A percentile compares a stretch with the other conserved stretches of the same genome.
Evolutionary conservation across 2,888 invertebrate species (phyloP).

Genomic region (Apotomis betuletana): DNA sequence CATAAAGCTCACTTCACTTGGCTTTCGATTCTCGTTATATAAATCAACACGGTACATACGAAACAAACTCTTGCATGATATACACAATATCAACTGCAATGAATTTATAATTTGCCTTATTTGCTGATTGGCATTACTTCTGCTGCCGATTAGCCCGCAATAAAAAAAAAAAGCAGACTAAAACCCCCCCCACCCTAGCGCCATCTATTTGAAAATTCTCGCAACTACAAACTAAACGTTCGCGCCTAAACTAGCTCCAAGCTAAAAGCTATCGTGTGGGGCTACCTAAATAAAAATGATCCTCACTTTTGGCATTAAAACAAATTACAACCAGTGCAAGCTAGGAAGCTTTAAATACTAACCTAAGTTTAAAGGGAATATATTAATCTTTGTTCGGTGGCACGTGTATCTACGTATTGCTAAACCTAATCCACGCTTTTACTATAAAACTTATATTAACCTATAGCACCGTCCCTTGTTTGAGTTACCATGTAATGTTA

Average conservation of each 20-base stretch:
- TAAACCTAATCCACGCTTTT: conserved; percentile 27
- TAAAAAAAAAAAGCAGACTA: too few species aligned
- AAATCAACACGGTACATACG: not conserved
- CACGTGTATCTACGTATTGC: conserved; percentile 21
- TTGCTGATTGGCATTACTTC: not conserved
- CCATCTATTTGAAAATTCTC: conserved; percentile 22
- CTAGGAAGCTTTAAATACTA: conserved; percentile 27
- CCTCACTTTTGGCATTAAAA: conserved; percentile 41
- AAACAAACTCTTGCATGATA: not conserved
- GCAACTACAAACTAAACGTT: conserved; percentile 23
- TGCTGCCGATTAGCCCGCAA: not conserved
- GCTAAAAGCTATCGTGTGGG: conserved; percentile 25
- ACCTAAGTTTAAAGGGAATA: conserved; percentile 31
- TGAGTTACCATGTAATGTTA: conserved; percentile 4
- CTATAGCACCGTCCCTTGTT: conserved; percentile 39
- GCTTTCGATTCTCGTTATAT: not conserved
- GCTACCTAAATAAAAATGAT: conserved; percentile 22
- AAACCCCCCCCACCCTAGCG: not conserved
- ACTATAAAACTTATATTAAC: conserved; percentile 22
- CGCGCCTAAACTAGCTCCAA: conserved; percentile 15
- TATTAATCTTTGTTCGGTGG: conserved; percentile 40
- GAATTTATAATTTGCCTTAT: not conserved
- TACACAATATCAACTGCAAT: conserved; percentile 1
- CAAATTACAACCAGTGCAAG: conserved; percentile 38
- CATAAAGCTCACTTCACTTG: too few species aligned